Base-by-base conservation (phyloP, 2,797 vertebrate species). In the Psittacula derbiana region DNA sequence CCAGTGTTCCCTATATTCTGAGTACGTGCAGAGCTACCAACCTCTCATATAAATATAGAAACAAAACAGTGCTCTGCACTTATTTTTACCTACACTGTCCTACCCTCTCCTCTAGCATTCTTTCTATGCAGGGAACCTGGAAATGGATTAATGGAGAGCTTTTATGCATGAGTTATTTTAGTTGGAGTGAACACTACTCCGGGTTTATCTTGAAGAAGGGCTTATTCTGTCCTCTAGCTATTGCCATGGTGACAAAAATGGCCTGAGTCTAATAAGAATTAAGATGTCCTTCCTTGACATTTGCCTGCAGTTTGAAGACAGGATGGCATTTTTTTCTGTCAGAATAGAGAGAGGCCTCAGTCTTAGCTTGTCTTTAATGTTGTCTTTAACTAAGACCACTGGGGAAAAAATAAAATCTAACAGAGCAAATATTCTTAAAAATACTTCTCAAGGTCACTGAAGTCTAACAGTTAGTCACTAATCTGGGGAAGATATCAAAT, bases 191-290 rank as follows among this genome's bases (percentile, higher is more conserved):
- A 92, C 78, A 76, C 18, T 80, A 43, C 80, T 85, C 43, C 57
- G 65, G n/a, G 20, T 87, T 92, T 79, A 73, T 80, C 71, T 30
- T 92, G 60, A 81, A 88, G 60, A 94, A 64, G 41, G 33, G 57
- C 19, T 50, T 44, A 58, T 86, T 91, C 81, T 89, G 60, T 91
- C 69, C 52, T 83, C 57, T 71, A 78, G 53, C 40, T 62, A 86
- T 91, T 91, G 78, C 91, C 84, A 94, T 82, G 70, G 91, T 75
- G 92, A 96, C 89, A 94, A 87, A 90, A 93, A 76, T 78, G 69
- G 52, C 53, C 81, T n/a, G 24, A 92, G 75, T 25, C 33, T 80
- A 65, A 16, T 25, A 91, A 88, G 89, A 92, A 94, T 72, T 85
- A 69, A 82, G 72, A 27, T 12, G 43, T 80, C 44, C 33, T 91